Conservation (phyloP, 2,113 vertebrate genomes). For the Megaleporinus macrocephalus region DNA sequence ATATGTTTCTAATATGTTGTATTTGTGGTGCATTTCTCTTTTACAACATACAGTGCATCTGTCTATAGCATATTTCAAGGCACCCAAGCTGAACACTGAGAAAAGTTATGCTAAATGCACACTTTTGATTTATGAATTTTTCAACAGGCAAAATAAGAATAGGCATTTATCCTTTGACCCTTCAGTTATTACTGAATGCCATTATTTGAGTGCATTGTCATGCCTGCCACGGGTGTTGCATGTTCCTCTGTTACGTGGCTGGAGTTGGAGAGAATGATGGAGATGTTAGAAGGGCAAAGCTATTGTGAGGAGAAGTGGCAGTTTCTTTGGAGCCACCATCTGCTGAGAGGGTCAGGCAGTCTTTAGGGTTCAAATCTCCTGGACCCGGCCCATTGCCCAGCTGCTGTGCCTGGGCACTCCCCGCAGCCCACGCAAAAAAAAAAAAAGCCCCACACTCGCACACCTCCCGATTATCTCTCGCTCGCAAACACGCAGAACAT, state of each 20-base stretch:
- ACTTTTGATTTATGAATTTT: constrained; percentile 29
- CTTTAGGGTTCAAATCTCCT: constrained; percentile 76
- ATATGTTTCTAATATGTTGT: too few relatives aligned
- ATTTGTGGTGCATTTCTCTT: too few relatives aligned
- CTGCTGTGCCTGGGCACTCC: constrained; percentile 72
- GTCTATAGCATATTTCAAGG: not conserved
- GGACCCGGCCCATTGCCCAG: constrained; percentile 80
- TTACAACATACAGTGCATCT: too few relatives aligned
- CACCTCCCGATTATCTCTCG: constrained; percentile 48
- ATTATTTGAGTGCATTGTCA: constrained; percentile 51
- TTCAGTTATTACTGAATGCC: constrained; percentile 52
- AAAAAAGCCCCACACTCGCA: constrained; percentile 38
- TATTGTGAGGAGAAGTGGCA: constrained; percentile 78
- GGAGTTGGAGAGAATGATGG: constrained; percentile 74
- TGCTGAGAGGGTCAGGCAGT: constrained; percentile 78
- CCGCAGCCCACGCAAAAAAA: constrained; percentile 38
- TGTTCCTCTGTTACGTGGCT: constrained; percentile 31
- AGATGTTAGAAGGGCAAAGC: constrained; percentile 77
- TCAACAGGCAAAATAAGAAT: not conserved
- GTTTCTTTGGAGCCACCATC: constrained; percentile 79
- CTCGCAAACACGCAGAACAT: constrained; percentile 38
- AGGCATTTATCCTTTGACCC: constrained; percentile 30
- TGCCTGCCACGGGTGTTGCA: constrained; percentile 55
- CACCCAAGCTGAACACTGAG: not conserved
- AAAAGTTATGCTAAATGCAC: not conserved